A percentile compares a stretch with the other conserved stretches of the same genome.
Conservation (phyloP, 2,113 vertebrate species). For the Mesembrinibis cayennensis region DNA sequence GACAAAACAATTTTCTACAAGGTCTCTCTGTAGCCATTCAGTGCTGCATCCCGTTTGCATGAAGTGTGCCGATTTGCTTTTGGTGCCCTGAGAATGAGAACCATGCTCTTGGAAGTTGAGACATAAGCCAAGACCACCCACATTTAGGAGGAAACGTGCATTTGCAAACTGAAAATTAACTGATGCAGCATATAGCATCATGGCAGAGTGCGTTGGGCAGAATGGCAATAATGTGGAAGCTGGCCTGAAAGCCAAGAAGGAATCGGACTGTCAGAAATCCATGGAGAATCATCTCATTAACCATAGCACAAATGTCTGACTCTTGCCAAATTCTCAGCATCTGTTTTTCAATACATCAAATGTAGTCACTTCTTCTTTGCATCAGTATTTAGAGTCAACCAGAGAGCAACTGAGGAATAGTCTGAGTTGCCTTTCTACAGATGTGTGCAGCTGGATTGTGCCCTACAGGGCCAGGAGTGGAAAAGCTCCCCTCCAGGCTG, state of each 20-base stretch:
- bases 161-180: not conserved
- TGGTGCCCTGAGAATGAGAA: not conserved
- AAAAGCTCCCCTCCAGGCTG: not conserved
- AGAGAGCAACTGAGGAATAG: not conserved
- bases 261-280: not conserved
- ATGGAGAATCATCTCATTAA: not conserved
- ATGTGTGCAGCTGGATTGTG: not conserved
- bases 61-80: not conserved
- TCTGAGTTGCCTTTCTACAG: not conserved
- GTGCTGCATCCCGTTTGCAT: not conserved
- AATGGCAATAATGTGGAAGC: not conserved
- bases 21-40: not conserved
- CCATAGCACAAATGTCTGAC: not conserved
- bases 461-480: not conserved
- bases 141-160: not conserved
- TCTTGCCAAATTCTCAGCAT: not conserved
- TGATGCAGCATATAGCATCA: not conserved
- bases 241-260: not conserved
- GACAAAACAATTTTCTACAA: not conserved
- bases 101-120: not conserved
- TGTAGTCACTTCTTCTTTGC: not conserved
- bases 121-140: conserved; percentile 13
- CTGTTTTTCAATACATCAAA: not conserved
- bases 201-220: not conserved
- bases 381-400: not conserved